A percentile compares a stretch with the other conserved stretches of the same genome.
Conservation (phyloP, 2,888 invertebrate species). For the Ecliptopera silaceata region DNA sequence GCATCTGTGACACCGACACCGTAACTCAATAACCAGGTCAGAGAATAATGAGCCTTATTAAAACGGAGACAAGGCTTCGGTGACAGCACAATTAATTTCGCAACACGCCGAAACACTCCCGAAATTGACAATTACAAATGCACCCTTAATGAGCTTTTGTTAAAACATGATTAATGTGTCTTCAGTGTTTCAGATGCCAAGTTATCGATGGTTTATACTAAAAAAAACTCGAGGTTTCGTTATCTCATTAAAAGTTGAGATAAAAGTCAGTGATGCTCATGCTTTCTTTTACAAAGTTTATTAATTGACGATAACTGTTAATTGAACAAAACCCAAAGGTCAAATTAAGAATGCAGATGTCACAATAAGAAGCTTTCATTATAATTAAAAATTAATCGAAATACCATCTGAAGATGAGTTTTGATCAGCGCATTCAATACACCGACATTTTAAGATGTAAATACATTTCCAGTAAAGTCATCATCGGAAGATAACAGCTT, state of each 20-base stretch:
- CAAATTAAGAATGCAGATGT: conserved; percentile 34
- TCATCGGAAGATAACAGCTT: conserved; percentile 35
- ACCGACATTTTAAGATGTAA: conserved; percentile 18
- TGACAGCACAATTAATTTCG: conserved; percentile 43
- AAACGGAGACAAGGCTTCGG: conserved; percentile 43
- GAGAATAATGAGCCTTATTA: conserved; percentile 50
- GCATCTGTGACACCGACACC: conserved; percentile 52
- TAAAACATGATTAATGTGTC: conserved; percentile 70
- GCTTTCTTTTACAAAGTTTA: conserved; percentile 29
- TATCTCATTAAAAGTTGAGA: conserved; percentile 30
- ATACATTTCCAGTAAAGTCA: conserved; percentile 35
- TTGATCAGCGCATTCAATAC: conserved; percentile 37
- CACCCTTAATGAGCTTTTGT: conserved; percentile 74
- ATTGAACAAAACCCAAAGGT: conserved; percentile 31
- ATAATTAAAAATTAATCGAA: conserved; percentile 30
- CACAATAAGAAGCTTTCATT: conserved; percentile 29
- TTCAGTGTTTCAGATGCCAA: conserved; percentile 48
- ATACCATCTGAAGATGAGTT: conserved; percentile 29
- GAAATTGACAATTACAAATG: conserved; percentile 78
- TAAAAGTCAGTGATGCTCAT: conserved; percentile 27
- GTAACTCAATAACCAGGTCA: conserved; percentile 37
- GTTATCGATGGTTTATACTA: conserved; percentile 25
- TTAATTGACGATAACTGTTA: conserved; percentile 30
- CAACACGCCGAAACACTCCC: conserved; percentile 48
- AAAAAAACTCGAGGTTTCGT: conserved; percentile 23